Base-by-base conservation (phyloP, 2,113 vertebrate species). In the Clinocottus analis region DNA sequence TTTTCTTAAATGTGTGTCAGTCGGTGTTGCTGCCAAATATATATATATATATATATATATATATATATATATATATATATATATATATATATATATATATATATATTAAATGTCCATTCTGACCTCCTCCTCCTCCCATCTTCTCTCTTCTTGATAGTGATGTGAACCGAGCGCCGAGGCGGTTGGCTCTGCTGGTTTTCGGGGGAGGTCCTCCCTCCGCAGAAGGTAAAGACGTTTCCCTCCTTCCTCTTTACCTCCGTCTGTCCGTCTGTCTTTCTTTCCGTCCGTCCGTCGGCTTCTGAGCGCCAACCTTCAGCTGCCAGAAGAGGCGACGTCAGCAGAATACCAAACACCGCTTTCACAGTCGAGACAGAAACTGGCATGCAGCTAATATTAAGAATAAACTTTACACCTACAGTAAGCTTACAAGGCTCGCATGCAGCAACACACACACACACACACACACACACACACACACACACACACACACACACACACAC, bases 171-270 rank as follows among this genome's bases (percentile, higher is more conserved):
- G 23, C 13, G 6, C 25, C 0, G 53, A 78, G 43, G 81, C 47
- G 51, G 65, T 75, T 77, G 72, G 75, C 80, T 83, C 69, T 60
- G 83, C 71, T 77, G 84, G 63, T 81, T 49, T 49, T 85, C n/a
- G 13, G 51, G 51, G 65, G 77, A 79, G 65, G 73, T 79, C 74
- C 77, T 86, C 79, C 69, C 64, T 77, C 71, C 66, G 79, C 69
- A 66, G n/a, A 71, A 88, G 90, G 90, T 92, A 87, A 82, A 85
- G 31, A 85, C 64, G 16, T 39, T 51, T n/a, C 37, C 43, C 31
- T 61, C 51, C 21, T 74, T 80, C 21, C 19, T 58, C 33, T 33
- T 33, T 37, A 4, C 63, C 19, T 45, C 55, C 31, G 35, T 63
- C 49, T 53, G 14, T 7, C 31, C 23, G 33, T 33, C 33, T 33